These are phyloP conservation scores for Steromphala cineraria DNA, from an alignment of 2,888 invertebrate species.

Conservation along the genomic window DNA sequence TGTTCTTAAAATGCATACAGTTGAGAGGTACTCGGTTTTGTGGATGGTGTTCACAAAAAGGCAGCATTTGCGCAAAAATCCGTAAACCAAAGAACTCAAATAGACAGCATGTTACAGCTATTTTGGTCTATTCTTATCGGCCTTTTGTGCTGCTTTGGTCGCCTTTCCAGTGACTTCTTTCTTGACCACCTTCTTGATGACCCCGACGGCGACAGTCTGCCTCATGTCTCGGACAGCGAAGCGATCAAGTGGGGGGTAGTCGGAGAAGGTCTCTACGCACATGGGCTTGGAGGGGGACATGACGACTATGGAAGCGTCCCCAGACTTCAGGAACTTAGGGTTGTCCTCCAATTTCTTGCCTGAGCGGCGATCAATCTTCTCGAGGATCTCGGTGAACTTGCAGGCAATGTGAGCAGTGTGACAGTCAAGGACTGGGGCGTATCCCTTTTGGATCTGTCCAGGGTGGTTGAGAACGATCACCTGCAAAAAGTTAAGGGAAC, in stretches of 20 bases:
- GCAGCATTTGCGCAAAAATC: no score
- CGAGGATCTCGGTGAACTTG: constrained; percentile 98
- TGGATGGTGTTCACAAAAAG: no score
- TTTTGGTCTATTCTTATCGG: constrained; percentile 81
- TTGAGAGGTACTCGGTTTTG: no score
- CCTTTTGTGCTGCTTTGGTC: constrained; percentile 90
- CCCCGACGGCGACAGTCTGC: constrained; percentile 95
- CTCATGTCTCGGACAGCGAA: constrained; percentile 99
- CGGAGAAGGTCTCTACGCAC: constrained; percentile 98
- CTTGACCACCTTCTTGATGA: constrained; percentile 96
- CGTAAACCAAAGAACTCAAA: neutral
- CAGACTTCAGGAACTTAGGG: constrained; percentile 96
- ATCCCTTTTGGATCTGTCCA: constrained; percentile 98
- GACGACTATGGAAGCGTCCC: constrained; percentile 95
- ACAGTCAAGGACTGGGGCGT: constrained; percentile 99
- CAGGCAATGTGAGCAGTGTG: constrained; percentile 99
- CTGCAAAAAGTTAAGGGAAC: no score
- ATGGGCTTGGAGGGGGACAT: constrained; percentile 95
- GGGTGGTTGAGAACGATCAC: constrained; percentile 99
- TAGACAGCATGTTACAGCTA: no score
- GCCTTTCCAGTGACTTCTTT: constrained; percentile 96
- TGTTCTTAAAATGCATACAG: no score
- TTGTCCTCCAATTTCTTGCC: constrained; percentile 81
- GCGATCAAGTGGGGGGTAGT: constrained; percentile 96
- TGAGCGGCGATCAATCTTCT: constrained; percentile 97